Evolutionary conservation across 2,888 invertebrate species (phyloP), one percentile per base, ranked within the genome.

Genomic region (Parapristionchus giblindavisi): DNA sequence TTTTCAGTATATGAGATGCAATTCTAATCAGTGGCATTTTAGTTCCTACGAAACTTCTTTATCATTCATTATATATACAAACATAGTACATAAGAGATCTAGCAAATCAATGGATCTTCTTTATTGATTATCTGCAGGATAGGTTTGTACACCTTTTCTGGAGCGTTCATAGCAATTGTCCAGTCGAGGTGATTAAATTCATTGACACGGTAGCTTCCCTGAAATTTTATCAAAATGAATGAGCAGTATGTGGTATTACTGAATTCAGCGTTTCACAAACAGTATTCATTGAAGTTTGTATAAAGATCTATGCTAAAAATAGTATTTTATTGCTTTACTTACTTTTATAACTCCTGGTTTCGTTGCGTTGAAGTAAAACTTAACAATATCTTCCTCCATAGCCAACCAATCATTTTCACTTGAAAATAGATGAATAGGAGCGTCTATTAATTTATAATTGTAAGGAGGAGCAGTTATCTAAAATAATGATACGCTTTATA

Each of bases 171-270:
- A 34, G 60, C 60, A n/a, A 60, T 8, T 5, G 60, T 11, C 34
- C n/a, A 60, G 60, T 60, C 60, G 34, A 60, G 27, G 34, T 60
- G 60, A 36, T 60, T 60, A 36, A 36, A 60, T 24, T 60, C 60
- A 36, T n/a, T n/a, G 60, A 36, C 34, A 60, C 60, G n/a, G 32
- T 36, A 24, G 36, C 36, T 32, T 34, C 60, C 60, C 36, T 32
- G 14, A 32, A 34, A 34, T 11, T 32, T 21, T 6, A 54, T 24
- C 6, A 1, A 2, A n/a, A 54, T 1, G 21, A n/a, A 17, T 1
- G 27, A 52, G 27, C 11, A 2, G n/a, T n/a, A 21, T 17, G n/a
- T 8, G 21, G 3, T 52, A 21, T n/a, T 52, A n/a, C 4, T n/a
- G 24, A 17, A 52, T 14, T 52, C 4, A 21, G 24, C 14, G 14